Base-by-base conservation (phyloP, 1,140 invertebrate genomes). In the Euborellia annulipes region DNA sequence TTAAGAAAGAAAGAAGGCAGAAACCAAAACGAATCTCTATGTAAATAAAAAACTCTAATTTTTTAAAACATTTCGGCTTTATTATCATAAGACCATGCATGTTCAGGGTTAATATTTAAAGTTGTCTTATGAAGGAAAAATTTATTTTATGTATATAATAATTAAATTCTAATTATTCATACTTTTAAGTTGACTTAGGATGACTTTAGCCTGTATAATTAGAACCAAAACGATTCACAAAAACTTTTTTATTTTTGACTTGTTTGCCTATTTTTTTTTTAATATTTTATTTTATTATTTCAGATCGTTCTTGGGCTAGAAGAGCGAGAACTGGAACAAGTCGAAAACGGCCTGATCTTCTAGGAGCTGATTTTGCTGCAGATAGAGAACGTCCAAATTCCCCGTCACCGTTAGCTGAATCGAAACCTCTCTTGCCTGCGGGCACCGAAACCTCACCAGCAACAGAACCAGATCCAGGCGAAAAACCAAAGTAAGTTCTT, bases 281-380 rank as follows among this genome's bases (percentile, higher is more conserved):
- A 16, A n/a, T n/a, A 36, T 38, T 38, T 19, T 18, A 4, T 27
- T 2, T 20, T 9, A 1, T 3, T 46, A n/a, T 36, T 46, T 51
- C 51, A 52, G 88, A 92, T 67, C 79, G 88, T 17, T 90, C 87
- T 0, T 87, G 85, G 81, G 80, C 85, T 0, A 70, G 85, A 14
- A 71, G 81, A 57, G 79, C 79, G n/a, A 67, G 79, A 14, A 78
- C 76, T 2, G 76, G 78, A 47, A 52, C 58, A 7, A 63, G 63
- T 37, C 67, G 72, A 46, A 76, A 74, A 55, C 63, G 79, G 36
- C 76, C 76, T 3, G 80, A 82, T 55, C 61, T 85, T 4, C 59
- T 83, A 49, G 68, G 74, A 58, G 70, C 82, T 49, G 76, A 82
- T 67, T 72, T 85, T 58, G 67, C 67, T 37, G 65, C 71, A 41